Evolutionary conservation across 2,888 invertebrate species (phyloP).

Genomic region (Thumatha senex): DNA sequence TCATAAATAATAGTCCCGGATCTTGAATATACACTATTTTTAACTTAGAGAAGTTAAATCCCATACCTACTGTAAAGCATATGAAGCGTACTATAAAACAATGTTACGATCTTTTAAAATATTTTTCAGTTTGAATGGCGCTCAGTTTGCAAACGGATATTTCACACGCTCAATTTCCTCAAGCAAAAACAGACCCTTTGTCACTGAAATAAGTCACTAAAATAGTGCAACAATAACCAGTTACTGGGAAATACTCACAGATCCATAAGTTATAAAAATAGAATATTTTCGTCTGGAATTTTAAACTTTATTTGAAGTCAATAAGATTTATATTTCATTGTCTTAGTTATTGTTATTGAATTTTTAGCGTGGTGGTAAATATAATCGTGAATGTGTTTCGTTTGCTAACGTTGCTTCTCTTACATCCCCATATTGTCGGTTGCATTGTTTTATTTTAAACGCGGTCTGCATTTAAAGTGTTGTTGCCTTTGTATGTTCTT

Average conservation of each 20-base stretch:
- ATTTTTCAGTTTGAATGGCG: constrained; percentile 43
- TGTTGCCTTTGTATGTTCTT: constrained; percentile 13
- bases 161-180: constrained; percentile 32
- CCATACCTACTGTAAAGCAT: no score
- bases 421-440: constrained; percentile 34
- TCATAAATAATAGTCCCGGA: no score
- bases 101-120: constrained; percentile 44
- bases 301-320: constrained; percentile 15
- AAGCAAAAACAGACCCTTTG: constrained; percentile 18
- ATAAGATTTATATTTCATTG: constrained; percentile 21
- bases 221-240: constrained; percentile 14
- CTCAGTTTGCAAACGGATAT: constrained; percentile 43
- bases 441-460: constrained; percentile 36
- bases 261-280: constrained; percentile 20
- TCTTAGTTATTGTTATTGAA: constrained; percentile 40
- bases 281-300: constrained; percentile 27
- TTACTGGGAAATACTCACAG: constrained; percentile 37
- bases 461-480: constrained; percentile 42
- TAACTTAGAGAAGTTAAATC: no score
- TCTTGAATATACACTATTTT: no score
- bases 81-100: constrained; percentile 24
- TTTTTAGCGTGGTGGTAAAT: constrained; percentile 39
- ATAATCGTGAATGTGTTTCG: constrained; percentile 41
- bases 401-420: constrained; percentile 41
- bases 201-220: background rate